Conservation (phyloP, 2,888 invertebrate species). For the Catocala fraxini region DNA sequence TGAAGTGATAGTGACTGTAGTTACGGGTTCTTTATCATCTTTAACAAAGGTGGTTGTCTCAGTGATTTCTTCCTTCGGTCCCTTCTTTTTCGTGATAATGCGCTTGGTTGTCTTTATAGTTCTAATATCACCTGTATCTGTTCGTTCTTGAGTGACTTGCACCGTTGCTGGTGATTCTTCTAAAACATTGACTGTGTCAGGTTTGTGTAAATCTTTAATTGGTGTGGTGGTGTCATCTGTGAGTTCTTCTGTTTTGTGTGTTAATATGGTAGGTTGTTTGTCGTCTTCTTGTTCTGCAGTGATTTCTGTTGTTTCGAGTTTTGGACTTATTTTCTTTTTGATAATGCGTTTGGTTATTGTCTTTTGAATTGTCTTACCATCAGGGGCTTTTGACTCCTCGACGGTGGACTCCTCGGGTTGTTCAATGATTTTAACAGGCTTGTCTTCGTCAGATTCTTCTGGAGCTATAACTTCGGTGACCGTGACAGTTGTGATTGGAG, state of each 20-base stretch:
- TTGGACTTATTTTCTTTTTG: slow-evolving; percentile 48
- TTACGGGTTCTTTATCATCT: slow-evolving; percentile 24
- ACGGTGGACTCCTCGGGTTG: slow-evolving; percentile 60
- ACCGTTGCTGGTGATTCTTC: slow-evolving; percentile 18
- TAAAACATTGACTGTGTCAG: slow-evolving; percentile 45
- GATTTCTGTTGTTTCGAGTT: slow-evolving; percentile 51
- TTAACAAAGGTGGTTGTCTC: slow-evolving; percentile 30
- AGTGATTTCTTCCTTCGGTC: slow-evolving; percentile 58
- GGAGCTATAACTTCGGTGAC: slow-evolving; percentile 15
- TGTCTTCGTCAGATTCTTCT: slow-evolving; percentile 1
- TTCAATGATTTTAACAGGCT: slow-evolving; percentile 58
- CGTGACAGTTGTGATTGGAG: slow-evolving; percentile 41
- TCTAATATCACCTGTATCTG: slow-evolving; percentile 19
- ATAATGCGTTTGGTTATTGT: slow-evolving; percentile 53
- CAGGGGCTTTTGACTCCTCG: slow-evolving; percentile 54
- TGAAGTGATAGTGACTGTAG: slow-evolving; percentile 17
- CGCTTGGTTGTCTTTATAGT: slow-evolving; percentile 23
- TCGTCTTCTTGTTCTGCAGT: slow-evolving; percentile 60
- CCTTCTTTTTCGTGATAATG: slow-evolving; percentile 36
- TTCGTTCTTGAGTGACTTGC: slow-evolving; percentile 14
- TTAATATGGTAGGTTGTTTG: slow-evolving; percentile 39
- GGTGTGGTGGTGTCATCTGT: slow-evolving; percentile 19
- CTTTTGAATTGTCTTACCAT: slow-evolving; percentile 59
- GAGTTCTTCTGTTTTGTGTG: slow-evolving; percentile 21
- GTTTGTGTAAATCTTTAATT: slow-evolving; percentile 7